Evolutionary conservation across 2,113 vertebrate genomes (phyloP).

Genomic region (Sula dactylatra): DNA sequence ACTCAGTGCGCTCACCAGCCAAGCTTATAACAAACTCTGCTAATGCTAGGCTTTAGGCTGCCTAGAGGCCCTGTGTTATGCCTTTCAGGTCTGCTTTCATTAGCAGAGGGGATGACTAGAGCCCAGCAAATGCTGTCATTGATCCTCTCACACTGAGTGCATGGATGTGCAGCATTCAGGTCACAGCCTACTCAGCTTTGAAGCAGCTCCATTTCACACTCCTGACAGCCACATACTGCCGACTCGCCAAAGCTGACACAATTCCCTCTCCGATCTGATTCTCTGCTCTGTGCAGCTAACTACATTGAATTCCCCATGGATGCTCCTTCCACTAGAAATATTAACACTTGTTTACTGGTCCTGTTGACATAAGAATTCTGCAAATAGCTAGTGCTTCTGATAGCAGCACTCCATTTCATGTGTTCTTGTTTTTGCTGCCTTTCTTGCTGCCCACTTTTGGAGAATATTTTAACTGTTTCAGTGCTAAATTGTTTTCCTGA

Average conservation of each 20-base stretch:
- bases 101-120: constrained; percentile 74
- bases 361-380: constrained; percentile 75
- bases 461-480: not conserved
- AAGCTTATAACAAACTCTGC: constrained; percentile 70
- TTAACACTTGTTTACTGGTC: constrained; percentile 77
- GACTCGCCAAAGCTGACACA: constrained; percentile 63
- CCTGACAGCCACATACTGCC: constrained; percentile 72
- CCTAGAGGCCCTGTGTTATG: constrained; percentile 73
- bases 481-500: not conserved
- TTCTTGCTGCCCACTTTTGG: not conserved
- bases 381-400: constrained; percentile 54
- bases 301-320: constrained; percentile 63
- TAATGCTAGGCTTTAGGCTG: constrained; percentile 75
- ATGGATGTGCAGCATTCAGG: constrained; percentile 69
- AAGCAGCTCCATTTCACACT: constrained; percentile 74
- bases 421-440: not conserved
- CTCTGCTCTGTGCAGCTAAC: constrained; percentile 60
- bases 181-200: constrained; percentile 76
- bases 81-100: constrained; percentile 79
- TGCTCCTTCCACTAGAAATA: constrained; percentile 71
- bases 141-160: constrained; percentile 74
- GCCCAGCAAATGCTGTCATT: constrained; percentile 77
- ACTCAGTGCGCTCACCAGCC: constrained; percentile 46
- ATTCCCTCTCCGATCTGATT: constrained; percentile 56
- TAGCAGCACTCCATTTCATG: constrained; percentile 15